phyloP scores from a whole-genome alignment of 2,888 invertebrate genomes.

The Eupithecia subumbrata region DNA sequence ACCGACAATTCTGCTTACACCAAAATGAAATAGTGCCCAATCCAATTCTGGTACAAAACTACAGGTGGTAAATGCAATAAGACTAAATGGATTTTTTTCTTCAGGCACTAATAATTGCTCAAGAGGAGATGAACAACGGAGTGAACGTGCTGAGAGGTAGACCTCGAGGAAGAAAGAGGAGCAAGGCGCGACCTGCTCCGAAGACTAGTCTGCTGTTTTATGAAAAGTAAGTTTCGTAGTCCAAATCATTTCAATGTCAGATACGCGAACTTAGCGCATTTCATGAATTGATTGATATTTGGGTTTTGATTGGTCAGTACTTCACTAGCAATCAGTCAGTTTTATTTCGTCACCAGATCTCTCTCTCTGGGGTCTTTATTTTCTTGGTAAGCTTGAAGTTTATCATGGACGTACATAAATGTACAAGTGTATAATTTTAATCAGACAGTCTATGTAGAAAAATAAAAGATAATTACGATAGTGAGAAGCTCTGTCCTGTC shows the following conservation, averaged over 20 bases:
- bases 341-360: background rate
- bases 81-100: background rate
- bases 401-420: background rate
- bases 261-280: too few relatives aligned
- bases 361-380: background rate
- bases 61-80: too few relatives aligned
- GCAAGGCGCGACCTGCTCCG: conserved; percentile 72
- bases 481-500: background rate
- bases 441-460: background rate
- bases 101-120: conserved; percentile 76
- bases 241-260: background rate
- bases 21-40: too few relatives aligned
- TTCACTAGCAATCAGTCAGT: too few relatives aligned
- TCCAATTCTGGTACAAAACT: too few relatives aligned
- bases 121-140: conserved; percentile 75
- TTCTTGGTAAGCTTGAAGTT: background rate
- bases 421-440: too few relatives aligned
- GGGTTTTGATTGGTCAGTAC: background rate
- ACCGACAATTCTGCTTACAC: too few relatives aligned
- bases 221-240: conserved; percentile 63
- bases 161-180: conserved; percentile 75
- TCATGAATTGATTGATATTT: background rate
- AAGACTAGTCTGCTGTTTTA: conserved; percentile 72
- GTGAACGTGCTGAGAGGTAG: conserved; percentile 69
- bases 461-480: background rate